These are phyloP conservation scores for Linnaemya tessellans DNA, from an alignment of 2,888 invertebrate species.

Conservation along the genomic window DNA sequence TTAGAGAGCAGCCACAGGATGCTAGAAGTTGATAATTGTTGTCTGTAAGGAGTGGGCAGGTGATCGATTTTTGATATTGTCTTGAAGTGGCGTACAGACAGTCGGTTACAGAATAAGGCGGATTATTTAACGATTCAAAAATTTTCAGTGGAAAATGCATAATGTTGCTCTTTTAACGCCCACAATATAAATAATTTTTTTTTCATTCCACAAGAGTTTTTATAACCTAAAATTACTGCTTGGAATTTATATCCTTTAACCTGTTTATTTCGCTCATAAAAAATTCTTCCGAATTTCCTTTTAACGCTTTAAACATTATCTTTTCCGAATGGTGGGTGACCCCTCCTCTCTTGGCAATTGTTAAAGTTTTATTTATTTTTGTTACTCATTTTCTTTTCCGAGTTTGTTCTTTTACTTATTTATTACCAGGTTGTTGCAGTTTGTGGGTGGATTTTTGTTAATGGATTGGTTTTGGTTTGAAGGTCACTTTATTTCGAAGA, in stretches of 20 bases:
- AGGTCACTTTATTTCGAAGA: background rate
- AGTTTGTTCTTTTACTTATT: constrained; percentile 18
- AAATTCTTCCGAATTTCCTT: background rate
- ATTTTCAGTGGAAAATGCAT: no score
- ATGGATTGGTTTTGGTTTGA: constrained; percentile 56
- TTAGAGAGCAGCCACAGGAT: no score
- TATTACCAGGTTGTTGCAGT: constrained; percentile 63
- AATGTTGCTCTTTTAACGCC: no score
- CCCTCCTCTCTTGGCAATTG: background rate
- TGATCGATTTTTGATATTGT: no score
- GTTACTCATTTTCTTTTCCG: background rate
- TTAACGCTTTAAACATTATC: background rate
- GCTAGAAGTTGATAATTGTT: no score
- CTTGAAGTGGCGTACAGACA: no score
- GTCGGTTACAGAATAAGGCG: no score
- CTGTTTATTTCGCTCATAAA: constrained; percentile 3
- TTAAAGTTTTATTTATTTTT: constrained; percentile 23
- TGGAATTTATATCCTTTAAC: background rate
- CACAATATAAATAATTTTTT: background rate
- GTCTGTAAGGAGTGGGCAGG: no score
- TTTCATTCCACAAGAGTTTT: background rate
- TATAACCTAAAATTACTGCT: constrained; percentile 16
- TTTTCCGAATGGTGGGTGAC: no score
- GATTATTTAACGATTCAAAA: no score
- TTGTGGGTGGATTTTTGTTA: constrained; percentile 70